A percentile compares a stretch with the other conserved stretches of the same genome.
Conservation (phyloP, 2,888 invertebrate genomes). For the Pilophorus perplexus region DNA sequence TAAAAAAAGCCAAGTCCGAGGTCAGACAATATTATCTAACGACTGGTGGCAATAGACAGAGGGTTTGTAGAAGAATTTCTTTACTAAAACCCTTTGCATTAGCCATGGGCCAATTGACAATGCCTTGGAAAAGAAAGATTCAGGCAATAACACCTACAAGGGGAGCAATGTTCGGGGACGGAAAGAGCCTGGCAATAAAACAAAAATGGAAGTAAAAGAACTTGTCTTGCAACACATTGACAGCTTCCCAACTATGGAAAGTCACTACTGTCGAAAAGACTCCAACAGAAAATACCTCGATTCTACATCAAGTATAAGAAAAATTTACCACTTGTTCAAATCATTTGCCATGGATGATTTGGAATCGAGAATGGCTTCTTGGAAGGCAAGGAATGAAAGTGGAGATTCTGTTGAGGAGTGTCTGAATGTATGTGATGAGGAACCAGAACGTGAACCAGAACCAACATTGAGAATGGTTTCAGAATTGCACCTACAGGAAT, state of each 20-base stretch:
- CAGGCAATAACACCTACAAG: background rate
- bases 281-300: background rate
- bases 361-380: background rate
- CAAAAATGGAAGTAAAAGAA: background rate
- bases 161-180: background rate
- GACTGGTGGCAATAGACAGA: too few relatives aligned
- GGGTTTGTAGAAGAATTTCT: too few relatives aligned
- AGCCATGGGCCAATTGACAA: background rate
- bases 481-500: background rate
- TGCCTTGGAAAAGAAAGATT: background rate
- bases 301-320: background rate
- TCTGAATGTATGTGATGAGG: background rate
- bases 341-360: background rate
- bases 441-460: background rate
- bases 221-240: background rate
- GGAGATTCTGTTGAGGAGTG: too few relatives aligned
- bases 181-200: conserved; percentile 3
- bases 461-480: background rate
- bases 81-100: too few relatives aligned
- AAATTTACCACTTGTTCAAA: background rate
- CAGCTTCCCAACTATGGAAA: background rate
- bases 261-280: background rate
- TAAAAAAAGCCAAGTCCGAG: too few relatives aligned
- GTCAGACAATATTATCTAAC: too few relatives aligned
- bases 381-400: too few relatives aligned